phyloP scores from a whole-genome alignment of 2,113 vertebrate genomes.

The Thalassarche chlororhynchos region DNA sequence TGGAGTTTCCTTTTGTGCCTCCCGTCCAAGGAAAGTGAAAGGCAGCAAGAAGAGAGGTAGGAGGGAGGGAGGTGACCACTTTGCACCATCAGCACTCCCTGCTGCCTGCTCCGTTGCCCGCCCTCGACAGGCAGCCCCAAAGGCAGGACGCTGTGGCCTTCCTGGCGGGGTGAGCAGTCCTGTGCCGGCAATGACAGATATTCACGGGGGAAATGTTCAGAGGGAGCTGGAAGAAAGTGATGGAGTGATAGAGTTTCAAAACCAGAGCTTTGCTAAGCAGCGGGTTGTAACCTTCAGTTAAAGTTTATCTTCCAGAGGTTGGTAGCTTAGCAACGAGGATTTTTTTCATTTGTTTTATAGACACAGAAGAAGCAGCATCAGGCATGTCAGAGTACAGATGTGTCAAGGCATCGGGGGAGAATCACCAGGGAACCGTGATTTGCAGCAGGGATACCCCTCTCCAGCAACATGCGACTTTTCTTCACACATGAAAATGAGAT shows the following conservation, averaged over 20 bases:
- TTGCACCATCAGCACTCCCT: not conserved
- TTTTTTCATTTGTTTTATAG: not conserved
- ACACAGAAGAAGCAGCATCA: not conserved
- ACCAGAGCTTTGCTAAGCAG: not conserved
- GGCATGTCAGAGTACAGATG: not conserved
- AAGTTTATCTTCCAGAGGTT: not conserved
- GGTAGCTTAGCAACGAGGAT: not conserved
- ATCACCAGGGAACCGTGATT: not conserved
- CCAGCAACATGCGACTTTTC: not conserved
- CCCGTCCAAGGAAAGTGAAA: constrained; percentile 3
- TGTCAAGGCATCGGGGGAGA: not conserved
- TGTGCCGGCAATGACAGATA: not conserved
- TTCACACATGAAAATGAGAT: not conserved
- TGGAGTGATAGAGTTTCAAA: not conserved
- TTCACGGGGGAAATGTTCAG: not conserved
- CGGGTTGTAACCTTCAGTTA: not conserved
- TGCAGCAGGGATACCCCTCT: not conserved
- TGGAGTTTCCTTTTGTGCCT: constrained; percentile 37
- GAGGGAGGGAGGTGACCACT: constrained; percentile 2
- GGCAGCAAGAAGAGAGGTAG: not conserved
- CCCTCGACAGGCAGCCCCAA: not conserved
- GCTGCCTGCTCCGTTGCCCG: not conserved
- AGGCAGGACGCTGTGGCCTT: not conserved
- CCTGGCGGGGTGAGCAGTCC: not conserved
- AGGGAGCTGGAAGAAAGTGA: not conserved